Conservation (phyloP, 2,888 invertebrate genomes). For the Calephelis perditalis region DNA sequence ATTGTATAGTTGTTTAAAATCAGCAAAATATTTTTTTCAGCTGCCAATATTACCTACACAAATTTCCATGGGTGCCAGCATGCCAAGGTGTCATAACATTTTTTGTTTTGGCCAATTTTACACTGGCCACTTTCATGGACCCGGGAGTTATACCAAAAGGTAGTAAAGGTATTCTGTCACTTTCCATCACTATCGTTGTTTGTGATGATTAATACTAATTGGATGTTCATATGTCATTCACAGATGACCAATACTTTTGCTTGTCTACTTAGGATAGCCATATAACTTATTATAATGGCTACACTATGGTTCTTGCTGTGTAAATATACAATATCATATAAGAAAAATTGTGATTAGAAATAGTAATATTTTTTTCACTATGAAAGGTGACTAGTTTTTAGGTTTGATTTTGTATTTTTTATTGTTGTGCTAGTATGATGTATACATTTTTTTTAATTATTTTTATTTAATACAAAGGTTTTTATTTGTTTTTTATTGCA, state of each 20-base stretch:
- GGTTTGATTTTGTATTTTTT: too few species aligned
- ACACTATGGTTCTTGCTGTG: too few species aligned
- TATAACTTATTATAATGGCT: too few species aligned
- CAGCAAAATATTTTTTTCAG: slow-evolving; percentile 71
- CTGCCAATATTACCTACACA: slow-evolving; percentile 90
- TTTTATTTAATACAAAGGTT: too few species aligned
- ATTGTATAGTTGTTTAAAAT: not conserved
- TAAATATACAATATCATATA: too few species aligned
- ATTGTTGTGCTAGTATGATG: too few species aligned
- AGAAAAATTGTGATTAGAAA: too few species aligned
- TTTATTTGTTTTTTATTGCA: too few species aligned
- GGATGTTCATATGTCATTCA: not conserved
- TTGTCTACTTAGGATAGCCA: too few species aligned
- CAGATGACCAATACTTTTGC: slow-evolving; percentile 1
- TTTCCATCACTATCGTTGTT: slow-evolving; percentile 3
- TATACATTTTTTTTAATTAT: too few species aligned
- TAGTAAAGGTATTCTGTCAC: slow-evolving; percentile 46
- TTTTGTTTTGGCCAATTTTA: slow-evolving; percentile 98
- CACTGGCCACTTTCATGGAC: slow-evolving; percentile 99
- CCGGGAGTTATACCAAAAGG: slow-evolving; percentile 99
- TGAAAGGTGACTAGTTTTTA: too few species aligned
- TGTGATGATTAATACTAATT: not conserved
- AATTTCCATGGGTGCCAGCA: slow-evolving; percentile 93
- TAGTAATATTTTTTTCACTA: too few species aligned
- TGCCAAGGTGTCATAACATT: slow-evolving; percentile 96